phyloP scores from a whole-genome alignment of 2,113 vertebrate species.

The Caranx melampygus region DNA sequence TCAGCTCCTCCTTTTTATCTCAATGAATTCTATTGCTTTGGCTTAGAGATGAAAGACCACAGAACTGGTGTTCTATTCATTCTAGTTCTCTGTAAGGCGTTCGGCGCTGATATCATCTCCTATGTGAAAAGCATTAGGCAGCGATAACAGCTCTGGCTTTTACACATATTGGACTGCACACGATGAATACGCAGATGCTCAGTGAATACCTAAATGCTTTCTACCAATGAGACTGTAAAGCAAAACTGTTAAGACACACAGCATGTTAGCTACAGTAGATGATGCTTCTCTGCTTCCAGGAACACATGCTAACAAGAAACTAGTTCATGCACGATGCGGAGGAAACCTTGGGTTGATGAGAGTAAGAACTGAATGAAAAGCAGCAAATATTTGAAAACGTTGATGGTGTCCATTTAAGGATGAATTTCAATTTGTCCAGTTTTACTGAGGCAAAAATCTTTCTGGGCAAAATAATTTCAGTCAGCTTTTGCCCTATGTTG shows the following conservation, averaged over 20 bases:
- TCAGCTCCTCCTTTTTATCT: constrained; percentile 49
- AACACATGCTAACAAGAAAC: constrained; percentile 24
- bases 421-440: too few relatives aligned
- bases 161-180: constrained; percentile 70
- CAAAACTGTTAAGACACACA: constrained; percentile 30
- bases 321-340: not conserved
- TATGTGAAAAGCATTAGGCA: constrained; percentile 63
- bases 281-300: constrained; percentile 1
- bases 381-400: not conserved
- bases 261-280: constrained; percentile 31
- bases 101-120: constrained; percentile 53
- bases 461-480: too few relatives aligned
- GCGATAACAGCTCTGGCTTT: constrained; percentile 65
- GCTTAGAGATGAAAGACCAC: constrained; percentile 61
- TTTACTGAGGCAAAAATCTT: too few relatives aligned
- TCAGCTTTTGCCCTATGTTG: too few relatives aligned
- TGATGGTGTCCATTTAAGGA: too few relatives aligned
- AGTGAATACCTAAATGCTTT: constrained; percentile 59
- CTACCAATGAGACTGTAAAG: constrained; percentile 31
- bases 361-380: not conserved
- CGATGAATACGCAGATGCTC: constrained; percentile 59
- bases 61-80: constrained; percentile 58
- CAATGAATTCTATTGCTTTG: constrained; percentile 51
- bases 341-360: not conserved
- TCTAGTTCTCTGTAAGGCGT: constrained; percentile 48